phyloP scores from a whole-genome alignment of 2,113 vertebrate genomes.

The Pelecanoides urinatrix region DNA sequence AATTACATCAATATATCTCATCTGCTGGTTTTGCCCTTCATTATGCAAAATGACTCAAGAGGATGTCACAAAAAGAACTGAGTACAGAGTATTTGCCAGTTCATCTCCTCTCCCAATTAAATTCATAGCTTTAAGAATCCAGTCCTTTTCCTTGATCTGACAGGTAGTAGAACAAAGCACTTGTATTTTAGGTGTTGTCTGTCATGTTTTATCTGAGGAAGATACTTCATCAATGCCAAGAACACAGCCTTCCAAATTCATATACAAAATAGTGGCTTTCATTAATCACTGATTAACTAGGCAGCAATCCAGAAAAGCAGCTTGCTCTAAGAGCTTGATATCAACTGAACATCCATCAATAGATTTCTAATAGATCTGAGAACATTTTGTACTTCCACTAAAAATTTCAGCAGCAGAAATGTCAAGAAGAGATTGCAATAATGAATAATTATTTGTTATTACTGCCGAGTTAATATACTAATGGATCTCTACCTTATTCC shows the following conservation, averaged over 20 bases:
- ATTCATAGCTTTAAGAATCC: neutral
- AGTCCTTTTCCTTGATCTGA: conserved; percentile 11
- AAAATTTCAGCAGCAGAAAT: neutral
- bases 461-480: neutral
- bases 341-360: conserved; percentile 44
- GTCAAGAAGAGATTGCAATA: neutral
- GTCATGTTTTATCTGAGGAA: conserved; percentile 57
- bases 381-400: neutral
- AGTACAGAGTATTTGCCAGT: neutral
- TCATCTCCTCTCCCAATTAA: neutral
- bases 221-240: conserved; percentile 10
- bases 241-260: conserved; percentile 1
- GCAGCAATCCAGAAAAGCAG: conserved; percentile 7
- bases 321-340: conserved; percentile 29
- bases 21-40: neutral
- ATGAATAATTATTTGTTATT: neutral
- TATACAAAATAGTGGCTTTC: conserved; percentile 23
- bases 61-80: neutral
- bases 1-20: neutral
- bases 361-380: neutral
- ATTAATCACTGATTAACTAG: conserved; percentile 20
- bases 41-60: neutral
- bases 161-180: conserved; percentile 30
- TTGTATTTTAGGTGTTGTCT: conserved; percentile 14
- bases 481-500: neutral